Evolutionary conservation across 2,113 vertebrate species (phyloP), one percentile per base, ranked within the genome.

Genomic region (Neofelis nebulosa): DNA sequence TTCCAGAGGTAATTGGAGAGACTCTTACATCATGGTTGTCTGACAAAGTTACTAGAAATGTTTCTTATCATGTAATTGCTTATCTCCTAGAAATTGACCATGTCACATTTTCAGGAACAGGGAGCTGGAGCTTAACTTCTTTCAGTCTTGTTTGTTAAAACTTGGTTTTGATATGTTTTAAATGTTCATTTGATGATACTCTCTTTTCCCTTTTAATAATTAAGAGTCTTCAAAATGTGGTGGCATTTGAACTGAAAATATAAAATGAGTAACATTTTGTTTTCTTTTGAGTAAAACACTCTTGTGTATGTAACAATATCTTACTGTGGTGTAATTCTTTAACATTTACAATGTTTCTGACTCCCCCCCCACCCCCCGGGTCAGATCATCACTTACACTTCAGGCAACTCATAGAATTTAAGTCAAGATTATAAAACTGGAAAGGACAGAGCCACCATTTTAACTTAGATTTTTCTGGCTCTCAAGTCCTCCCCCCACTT

Each of bases 201-300:
- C 7, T 91, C 52, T 25, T 94, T 97, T 92, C 27, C 27, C 36
- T 93, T 71, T 89, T 84, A 84, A 80, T 90, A 83, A 82, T 89
- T 96, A 71, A 79, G 63, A 65, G 8, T 90, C 65, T 93, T 97
- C 68, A 93, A 74, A 97, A 89, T 94, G 21, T 61, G 88, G 18
- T 89, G 82, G 3, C 25, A 73, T 84, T 97, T 74, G 63, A 84
- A 82, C 55, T 50, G n/a, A 68, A 86, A 41, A 8, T 92, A 83
- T 92, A 45, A 93, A 97, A 95, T 89, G 25, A 74, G 25, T n/a
- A 89, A 63, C 88, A 33, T 85, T 79, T 83, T 82, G 33, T 78
- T 50, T 87, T 33, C 31, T 89, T 95, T 95, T 94, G 48, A 94
- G 48, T 97, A 94, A 96, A 96, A 89, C 93, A 88, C 12, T 21